These are phyloP conservation scores for Coboldia fuscipes DNA, from an alignment of 1,140 invertebrate genomes.

Conservation along the genomic window DNA sequence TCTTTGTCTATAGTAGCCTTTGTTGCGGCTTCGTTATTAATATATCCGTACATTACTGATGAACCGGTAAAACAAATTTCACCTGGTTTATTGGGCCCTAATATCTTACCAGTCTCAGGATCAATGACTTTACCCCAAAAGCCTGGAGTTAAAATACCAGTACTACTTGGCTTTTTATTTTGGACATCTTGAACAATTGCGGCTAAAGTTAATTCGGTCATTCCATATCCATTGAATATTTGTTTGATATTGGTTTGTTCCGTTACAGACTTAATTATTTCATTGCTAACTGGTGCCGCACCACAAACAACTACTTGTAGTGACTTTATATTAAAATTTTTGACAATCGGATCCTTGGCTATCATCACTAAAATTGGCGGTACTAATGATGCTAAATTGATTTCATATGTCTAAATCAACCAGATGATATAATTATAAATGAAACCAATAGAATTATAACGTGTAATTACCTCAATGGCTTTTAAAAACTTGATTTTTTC, in stretches of 20 bases:
- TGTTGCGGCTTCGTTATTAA: constrained; percentile 23
- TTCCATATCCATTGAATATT: constrained; percentile 26
- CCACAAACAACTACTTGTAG: constrained; percentile 32
- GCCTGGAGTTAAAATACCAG: constrained; percentile 1
- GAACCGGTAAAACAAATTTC: constrained; percentile 25
- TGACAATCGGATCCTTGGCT: constrained; percentile 35
- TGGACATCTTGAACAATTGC: constrained; percentile 10
- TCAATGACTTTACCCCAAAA: constrained; percentile 8
- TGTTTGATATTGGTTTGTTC: constrained; percentile 18
- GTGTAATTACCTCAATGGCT: no score
- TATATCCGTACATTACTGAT: constrained; percentile 21
- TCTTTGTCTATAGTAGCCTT: constrained; percentile 23
- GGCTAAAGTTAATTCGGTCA: constrained; percentile 26
- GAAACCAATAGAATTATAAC: no score
- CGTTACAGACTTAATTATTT: constrained; percentile 16
- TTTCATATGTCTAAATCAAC: constrained; percentile 27
- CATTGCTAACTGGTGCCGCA: constrained; percentile 27
- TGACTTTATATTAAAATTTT: constrained; percentile 33
- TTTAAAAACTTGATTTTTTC: no score
- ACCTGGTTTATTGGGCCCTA: constrained; percentile 21
- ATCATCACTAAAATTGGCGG: constrained; percentile 40
- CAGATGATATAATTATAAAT: no score
- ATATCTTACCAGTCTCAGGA: constrained; percentile 9
- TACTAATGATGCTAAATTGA: constrained; percentile 33
- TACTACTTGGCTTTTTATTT: constrained; percentile 9